phyloP scores from a whole-genome alignment of 2,113 vertebrate species.

The Notiomystis cincta region DNA sequence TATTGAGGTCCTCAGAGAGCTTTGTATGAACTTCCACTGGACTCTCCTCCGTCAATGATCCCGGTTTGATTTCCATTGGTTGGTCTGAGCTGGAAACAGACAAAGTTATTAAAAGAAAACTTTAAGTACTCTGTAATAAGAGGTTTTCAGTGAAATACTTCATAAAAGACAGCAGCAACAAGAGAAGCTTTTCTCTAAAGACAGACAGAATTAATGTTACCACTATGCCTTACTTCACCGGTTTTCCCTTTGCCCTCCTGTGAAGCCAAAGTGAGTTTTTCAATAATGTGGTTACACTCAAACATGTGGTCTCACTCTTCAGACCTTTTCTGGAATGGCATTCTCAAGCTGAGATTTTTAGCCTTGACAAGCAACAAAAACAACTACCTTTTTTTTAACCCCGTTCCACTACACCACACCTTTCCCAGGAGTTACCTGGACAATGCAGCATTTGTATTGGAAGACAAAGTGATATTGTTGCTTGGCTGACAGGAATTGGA shows the following conservation, averaged over 20 bases:
- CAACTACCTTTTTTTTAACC: not conserved
- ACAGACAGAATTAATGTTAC: not conserved
- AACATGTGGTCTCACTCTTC: not conserved
- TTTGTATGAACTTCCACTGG: not conserved
- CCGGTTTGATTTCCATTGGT: not conserved
- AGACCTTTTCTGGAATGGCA: not conserved
- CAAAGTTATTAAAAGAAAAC: not conserved
- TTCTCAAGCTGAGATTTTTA: conserved; percentile 26
- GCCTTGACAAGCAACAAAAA: not conserved
- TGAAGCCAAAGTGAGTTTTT: not conserved
- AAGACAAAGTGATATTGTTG: not conserved
- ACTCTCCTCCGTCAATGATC: not conserved
- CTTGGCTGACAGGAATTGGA: not conserved
- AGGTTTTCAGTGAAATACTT: not conserved
- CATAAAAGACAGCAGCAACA: not conserved
- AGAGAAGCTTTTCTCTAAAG: not conserved
- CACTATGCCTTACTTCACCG: not conserved
- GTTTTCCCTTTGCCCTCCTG: not conserved
- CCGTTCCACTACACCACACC: not conserved
- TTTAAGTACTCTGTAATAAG: not conserved
- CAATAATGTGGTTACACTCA: not conserved
- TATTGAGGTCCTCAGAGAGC: not conserved
- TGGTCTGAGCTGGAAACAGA: conserved; percentile 36
- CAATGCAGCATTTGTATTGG: not conserved
- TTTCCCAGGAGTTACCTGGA: conserved; percentile 28